phyloP scores from a whole-genome alignment of 2,888 invertebrate species.

The Pammene aurita region DNA sequence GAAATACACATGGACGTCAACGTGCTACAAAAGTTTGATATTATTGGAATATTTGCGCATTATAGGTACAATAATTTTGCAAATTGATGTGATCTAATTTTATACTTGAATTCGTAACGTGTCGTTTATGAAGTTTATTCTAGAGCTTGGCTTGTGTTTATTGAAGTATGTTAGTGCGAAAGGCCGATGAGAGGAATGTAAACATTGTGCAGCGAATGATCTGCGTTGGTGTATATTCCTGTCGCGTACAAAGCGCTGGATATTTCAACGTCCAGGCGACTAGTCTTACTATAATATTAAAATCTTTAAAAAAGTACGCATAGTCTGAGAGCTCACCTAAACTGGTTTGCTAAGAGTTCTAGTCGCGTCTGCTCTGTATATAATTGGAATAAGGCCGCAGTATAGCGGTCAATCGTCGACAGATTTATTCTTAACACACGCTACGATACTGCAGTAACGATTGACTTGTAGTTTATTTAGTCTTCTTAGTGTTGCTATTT shows the following conservation, averaged over 20 bases:
- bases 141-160: slow-evolving; percentile 62
- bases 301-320: background rate
- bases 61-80: slow-evolving; percentile 26
- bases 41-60: slow-evolving; percentile 25
- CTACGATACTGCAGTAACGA: slow-evolving; percentile 51
- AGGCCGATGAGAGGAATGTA: slow-evolving; percentile 71
- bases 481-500: slow-evolving; percentile 45
- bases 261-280: background rate
- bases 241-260: slow-evolving; percentile 27
- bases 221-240: slow-evolving; percentile 46
- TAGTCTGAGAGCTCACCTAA: background rate
- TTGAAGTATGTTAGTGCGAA: slow-evolving; percentile 64
- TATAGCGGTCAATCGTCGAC: slow-evolving; percentile 61
- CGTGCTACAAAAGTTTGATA: slow-evolving; percentile 43
- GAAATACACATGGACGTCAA: slow-evolving; percentile 59
- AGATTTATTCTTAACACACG: slow-evolving; percentile 68
- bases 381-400: slow-evolving; percentile 10
- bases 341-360: background rate
- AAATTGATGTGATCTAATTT: slow-evolving; percentile 16
- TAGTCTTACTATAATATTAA: background rate
- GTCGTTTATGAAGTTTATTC: slow-evolving; percentile 40
- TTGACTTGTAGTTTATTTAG: slow-evolving; percentile 55
- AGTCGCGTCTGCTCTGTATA: background rate
- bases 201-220: slow-evolving; percentile 60
- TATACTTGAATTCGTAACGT: slow-evolving; percentile 23